Conservation (phyloP, 2,888 invertebrate genomes). For the Philereme transversata region DNA sequence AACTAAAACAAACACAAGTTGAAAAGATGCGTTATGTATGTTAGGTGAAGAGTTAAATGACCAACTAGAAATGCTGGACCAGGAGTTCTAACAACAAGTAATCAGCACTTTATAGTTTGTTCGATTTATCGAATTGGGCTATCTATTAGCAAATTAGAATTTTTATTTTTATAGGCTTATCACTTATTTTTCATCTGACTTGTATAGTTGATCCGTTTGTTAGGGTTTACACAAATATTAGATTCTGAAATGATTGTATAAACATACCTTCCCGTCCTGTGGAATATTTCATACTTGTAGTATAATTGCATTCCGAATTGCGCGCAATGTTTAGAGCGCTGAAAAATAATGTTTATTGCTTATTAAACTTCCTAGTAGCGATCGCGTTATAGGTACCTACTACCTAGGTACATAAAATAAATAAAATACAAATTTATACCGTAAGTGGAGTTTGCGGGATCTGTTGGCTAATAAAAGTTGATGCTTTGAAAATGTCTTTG, state of each 20-base stretch:
- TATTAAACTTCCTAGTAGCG: not conserved
- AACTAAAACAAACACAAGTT: slow-evolving; percentile 78
- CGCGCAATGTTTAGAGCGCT: slow-evolving; percentile 89
- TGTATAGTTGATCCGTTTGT: too few species aligned
- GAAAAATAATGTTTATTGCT: slow-evolving; percentile 33
- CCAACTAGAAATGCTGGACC: too few species aligned
- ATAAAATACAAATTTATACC: not conserved
- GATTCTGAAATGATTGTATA: too few species aligned
- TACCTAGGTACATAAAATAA: not conserved
- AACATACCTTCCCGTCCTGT: slow-evolving; percentile 91
- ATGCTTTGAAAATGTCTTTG: slow-evolving; percentile 85
- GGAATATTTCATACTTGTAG: slow-evolving; percentile 94
- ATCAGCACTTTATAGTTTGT: too few species aligned
- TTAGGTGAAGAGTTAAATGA: too few species aligned
- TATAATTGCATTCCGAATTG: slow-evolving; percentile 90
- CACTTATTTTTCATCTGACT: too few species aligned
- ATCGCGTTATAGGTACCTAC: not conserved
- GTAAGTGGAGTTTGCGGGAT: slow-evolving; percentile 58
- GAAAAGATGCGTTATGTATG: too few species aligned
- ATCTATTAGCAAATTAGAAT: too few species aligned
- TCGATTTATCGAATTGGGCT: too few species aligned
- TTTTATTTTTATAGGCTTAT: too few species aligned
- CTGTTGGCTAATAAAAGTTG: slow-evolving; percentile 81
- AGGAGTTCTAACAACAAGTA: too few species aligned
- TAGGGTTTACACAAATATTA: too few species aligned